Evolutionary conservation across 2,888 invertebrate species (phyloP), one percentile per base, ranked within the genome.

Genomic region (Keiferia lycopersicella): DNA sequence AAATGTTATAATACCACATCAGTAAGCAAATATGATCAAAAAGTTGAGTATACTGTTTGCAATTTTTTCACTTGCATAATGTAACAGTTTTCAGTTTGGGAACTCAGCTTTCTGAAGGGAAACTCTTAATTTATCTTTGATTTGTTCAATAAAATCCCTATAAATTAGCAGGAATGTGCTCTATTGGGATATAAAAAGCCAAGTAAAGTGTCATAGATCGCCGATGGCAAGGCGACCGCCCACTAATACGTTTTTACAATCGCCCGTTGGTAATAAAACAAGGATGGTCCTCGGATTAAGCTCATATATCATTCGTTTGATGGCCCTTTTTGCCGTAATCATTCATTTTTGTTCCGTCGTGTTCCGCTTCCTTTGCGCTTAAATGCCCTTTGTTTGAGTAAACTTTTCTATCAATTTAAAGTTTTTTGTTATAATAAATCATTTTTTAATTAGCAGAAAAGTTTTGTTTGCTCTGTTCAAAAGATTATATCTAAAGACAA

Each of bases 281-380:
- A 86, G 86, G 89, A 90, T 86, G 83, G 87, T 83, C 80, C 84
- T 81, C 77, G 87, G 88, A 90, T 91, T 91, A 90, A 88, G 87
- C 85, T 90, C 91, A 87, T 91, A 89, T 88, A 91, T 91, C 91
- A 91, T 90, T 88, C 89, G 87, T 87, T 85, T 90, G 90, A 91
- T 90, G 85, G 89, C 88, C 88, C 84, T 91, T 91, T 90, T 91
- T 91, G 90, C 88, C 81, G 87, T 89, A 90, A 91, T 91, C 91
- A 89, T 90, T 91, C 91, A 91, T 91, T 91, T 91, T 88, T 90
- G 89, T 88, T 89, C 90, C 85, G 85, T 86, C 86, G 85, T 87
- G 87, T 87, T 87, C 87, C 85, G 83, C 85, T 88, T 86, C 84
- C 86, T 83, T 88, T 85, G 85, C 83, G 81, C 86, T 88, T 87